Conservation (phyloP, 2,888 invertebrate genomes). For the Cephus nigrinus region DNA sequence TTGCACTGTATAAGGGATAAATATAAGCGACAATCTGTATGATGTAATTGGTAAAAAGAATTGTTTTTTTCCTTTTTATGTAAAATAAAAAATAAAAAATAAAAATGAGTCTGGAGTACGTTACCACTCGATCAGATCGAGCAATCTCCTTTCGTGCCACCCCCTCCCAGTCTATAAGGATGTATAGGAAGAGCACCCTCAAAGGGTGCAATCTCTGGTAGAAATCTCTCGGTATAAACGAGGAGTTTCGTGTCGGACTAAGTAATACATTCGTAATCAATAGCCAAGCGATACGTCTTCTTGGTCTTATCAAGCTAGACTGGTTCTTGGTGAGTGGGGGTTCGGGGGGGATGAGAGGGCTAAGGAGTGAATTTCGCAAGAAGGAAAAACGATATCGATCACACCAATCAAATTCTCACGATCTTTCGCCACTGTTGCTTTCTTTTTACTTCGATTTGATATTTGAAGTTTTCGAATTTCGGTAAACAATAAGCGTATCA, state of each 20-base stretch:
- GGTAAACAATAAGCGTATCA: neutral
- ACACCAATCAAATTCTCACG: no score
- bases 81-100: neutral
- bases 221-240: slow-evolving; percentile 23
- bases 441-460: neutral
- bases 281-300: slow-evolving; percentile 33
- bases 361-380: neutral
- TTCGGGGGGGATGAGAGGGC: no score
- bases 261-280: slow-evolving; percentile 41
- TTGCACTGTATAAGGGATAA: no score
- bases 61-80: neutral
- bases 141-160: neutral
- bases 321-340: slow-evolving; percentile 12
- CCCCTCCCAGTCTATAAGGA: neutral
- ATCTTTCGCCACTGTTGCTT: no score
- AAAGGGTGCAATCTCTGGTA: slow-evolving; percentile 33
- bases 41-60: neutral
- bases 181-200: slow-evolving; percentile 15
- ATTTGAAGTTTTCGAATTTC: neutral
- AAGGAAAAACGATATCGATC: neutral
- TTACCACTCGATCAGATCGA: neutral
- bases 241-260: slow-evolving; percentile 9
- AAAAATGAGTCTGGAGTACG: neutral
- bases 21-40: neutral
- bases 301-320: slow-evolving; percentile 33